phyloP scores from a whole-genome alignment of 2,797 vertebrate genomes.

The Jordanella pulchra region DNA sequence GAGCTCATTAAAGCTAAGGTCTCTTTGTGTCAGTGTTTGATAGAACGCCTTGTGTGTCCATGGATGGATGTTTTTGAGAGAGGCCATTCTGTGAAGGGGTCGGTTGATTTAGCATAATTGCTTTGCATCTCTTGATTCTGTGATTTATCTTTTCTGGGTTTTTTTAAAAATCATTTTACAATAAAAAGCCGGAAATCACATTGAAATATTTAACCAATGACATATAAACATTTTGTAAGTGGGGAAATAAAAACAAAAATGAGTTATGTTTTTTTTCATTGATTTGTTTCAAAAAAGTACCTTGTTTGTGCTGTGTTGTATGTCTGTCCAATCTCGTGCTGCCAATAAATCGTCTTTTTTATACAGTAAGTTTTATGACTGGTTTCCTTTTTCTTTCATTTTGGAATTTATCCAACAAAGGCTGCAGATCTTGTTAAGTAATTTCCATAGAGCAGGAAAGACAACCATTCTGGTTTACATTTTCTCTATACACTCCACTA shows the following conservation, averaged over 20 bases:
- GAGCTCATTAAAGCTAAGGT: not conserved
- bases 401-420: conserved; percentile 8
- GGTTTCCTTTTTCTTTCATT: conserved; percentile 4
- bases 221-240: conserved; percentile 36
- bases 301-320: conserved; percentile 30
- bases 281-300: conserved; percentile 38
- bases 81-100: conserved; percentile 64
- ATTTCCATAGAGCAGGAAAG: conserved; percentile 26
- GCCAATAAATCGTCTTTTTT: conserved; percentile 65
- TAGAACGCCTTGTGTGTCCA: conserved; percentile 6
- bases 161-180: conserved; percentile 23
- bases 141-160: conserved; percentile 33
- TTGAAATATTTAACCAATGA: conserved; percentile 54
- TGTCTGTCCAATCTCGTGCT: conserved; percentile 54
- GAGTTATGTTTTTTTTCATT: conserved; percentile 35
- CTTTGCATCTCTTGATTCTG: conserved; percentile 45
- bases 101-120: conserved; percentile 59
- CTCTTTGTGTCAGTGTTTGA: not conserved
- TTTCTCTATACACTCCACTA: conserved; percentile 56
- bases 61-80: conserved; percentile 26
- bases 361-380: not conserved
- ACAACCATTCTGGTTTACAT: conserved; percentile 44
- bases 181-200: conserved; percentile 43
- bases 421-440: conserved; percentile 31
- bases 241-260: not conserved